Conservation (phyloP, 2,888 invertebrate genomes). For the Stratiomys singularior region DNA sequence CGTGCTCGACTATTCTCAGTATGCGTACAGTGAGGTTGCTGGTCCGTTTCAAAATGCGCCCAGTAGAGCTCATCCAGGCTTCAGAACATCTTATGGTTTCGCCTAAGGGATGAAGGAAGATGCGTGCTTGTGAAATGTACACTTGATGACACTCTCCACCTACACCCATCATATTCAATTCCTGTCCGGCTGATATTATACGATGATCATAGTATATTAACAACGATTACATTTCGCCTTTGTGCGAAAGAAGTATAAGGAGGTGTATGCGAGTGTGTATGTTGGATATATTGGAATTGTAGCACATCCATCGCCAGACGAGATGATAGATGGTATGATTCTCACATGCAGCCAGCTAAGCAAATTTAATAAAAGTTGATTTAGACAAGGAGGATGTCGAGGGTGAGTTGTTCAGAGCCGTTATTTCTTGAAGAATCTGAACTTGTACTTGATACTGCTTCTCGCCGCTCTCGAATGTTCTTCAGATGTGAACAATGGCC, state of each 20-base stretch:
- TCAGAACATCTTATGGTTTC: no score
- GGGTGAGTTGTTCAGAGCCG: not conserved
- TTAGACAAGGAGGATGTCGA: conserved; percentile 18
- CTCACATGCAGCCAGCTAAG: not conserved
- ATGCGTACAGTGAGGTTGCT: no score
- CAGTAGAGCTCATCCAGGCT: no score
- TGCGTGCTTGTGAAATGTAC: no score
- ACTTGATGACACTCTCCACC: no score
- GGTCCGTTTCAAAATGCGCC: no score
- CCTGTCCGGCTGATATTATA: not conserved
- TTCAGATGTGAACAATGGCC: not conserved
- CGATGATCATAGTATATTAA: not conserved
- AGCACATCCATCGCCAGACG: conserved; percentile 23
- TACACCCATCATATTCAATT: no score
- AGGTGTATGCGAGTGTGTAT: not conserved
- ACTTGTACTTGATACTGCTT: conserved; percentile 38
- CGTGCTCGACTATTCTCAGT: not conserved
- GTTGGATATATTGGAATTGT: conserved; percentile 17
- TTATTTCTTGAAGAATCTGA: conserved; percentile 31
- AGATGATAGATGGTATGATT: not conserved
- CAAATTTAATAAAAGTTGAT: conserved; percentile 35
- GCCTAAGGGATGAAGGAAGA: no score
- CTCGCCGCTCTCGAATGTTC: conserved; percentile 2
- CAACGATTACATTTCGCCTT: not conserved
- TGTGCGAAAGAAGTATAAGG: not conserved